These are phyloP conservation scores for Lethrus apterus DNA, from an alignment of 1,140 invertebrate species.

Conservation along the genomic window DNA sequence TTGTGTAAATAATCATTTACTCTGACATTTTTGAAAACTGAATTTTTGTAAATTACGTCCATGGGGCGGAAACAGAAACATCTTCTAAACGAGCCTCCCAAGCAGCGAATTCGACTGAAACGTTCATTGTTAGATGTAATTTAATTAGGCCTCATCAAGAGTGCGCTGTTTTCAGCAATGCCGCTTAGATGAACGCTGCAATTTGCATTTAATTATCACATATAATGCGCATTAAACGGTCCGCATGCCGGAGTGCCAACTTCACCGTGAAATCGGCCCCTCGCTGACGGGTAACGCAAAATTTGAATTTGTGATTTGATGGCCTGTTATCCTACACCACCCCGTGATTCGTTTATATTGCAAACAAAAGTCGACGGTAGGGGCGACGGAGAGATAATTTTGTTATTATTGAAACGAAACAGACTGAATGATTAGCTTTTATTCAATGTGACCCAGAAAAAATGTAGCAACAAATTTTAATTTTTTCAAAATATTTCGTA, in stretches of 20 bases:
- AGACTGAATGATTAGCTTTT: no score
- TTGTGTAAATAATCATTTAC: no score
- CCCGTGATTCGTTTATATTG: slow-evolving; percentile 9
- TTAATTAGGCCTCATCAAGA: slow-evolving; percentile 41
- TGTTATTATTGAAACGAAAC: no score
- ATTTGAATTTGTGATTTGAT: slow-evolving; percentile 30
- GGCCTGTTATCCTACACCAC: slow-evolving; percentile 3
- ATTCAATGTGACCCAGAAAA: no score
- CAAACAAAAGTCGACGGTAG: slow-evolving; percentile 6
- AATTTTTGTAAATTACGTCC: no score
- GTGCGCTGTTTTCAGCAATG: slow-evolving; percentile 38
- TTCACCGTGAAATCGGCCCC: slow-evolving; percentile 34
- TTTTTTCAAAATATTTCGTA: not conserved
- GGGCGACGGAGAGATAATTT: no score
- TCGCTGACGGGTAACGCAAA: slow-evolving; percentile 6
- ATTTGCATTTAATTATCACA: slow-evolving; percentile 43
- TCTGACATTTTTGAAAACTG: no score
- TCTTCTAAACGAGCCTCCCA: no score
- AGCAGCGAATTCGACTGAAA: no score
- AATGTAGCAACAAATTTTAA: not conserved
- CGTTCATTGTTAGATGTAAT: slow-evolving; percentile 38
- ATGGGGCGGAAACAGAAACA: no score
- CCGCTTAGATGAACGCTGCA: slow-evolving; percentile 39
- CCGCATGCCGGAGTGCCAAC: slow-evolving; percentile 24
- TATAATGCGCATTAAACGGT: slow-evolving; percentile 40